Conservation (phyloP, 2,888 invertebrate species). For the Clostera curtula region DNA sequence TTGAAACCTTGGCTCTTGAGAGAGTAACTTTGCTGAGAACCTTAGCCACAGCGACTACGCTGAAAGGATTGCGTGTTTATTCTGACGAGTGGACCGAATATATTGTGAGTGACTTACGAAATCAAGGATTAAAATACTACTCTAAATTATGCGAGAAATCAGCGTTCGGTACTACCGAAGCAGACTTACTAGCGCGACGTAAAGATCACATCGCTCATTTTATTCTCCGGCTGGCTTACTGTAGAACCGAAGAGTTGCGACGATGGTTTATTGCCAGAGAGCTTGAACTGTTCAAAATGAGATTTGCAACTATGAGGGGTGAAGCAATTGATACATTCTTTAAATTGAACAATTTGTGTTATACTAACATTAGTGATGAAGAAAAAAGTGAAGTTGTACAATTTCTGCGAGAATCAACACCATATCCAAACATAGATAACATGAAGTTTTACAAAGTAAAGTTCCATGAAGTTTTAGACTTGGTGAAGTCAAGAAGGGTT, state of each 20-base stretch:
- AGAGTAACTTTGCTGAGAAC: conserved; percentile 85
- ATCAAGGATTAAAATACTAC: conserved; percentile 80
- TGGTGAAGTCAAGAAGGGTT: conserved; percentile 86
- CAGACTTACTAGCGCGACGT: conserved; percentile 79
- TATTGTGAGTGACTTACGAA: conserved; percentile 77
- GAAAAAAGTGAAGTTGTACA: conserved; percentile 79
- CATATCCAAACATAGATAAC: conserved; percentile 74
- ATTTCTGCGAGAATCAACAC: conserved; percentile 77
- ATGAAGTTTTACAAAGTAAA: conserved; percentile 87
- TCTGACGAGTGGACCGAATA: conserved; percentile 81
- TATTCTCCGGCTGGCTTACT: conserved; percentile 92
- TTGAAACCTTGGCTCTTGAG: conserved; percentile 91
- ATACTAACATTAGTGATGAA: conserved; percentile 78
- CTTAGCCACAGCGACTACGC: conserved; percentile 81
- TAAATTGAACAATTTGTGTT: conserved; percentile 78
- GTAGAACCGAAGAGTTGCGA: conserved; percentile 87
- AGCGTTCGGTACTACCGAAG: conserved; percentile 70
- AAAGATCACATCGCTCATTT: conserved; percentile 95
- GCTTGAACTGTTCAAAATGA: conserved; percentile 89
- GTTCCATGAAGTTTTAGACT: conserved; percentile 90
- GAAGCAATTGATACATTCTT: conserved; percentile 81
- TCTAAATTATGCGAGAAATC: conserved; percentile 75
- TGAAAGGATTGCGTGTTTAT: conserved; percentile 75
- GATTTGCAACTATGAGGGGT: conserved; percentile 78
- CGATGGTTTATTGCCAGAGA: conserved; percentile 94